Base-by-base conservation (phyloP, 2,888 invertebrate genomes). In the Aspidiotus destructor region DNA sequence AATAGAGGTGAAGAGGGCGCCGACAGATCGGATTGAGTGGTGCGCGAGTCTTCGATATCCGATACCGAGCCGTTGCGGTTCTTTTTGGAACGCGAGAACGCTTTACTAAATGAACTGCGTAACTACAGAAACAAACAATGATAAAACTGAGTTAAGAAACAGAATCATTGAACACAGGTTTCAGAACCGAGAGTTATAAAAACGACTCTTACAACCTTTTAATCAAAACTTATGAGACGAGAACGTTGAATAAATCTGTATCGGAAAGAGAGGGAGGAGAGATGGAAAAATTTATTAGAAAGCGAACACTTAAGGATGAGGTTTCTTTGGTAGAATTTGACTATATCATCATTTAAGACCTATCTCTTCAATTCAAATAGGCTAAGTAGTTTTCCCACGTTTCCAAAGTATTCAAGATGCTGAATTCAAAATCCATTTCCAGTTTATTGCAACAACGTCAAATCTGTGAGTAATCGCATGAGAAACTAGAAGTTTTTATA, bases 101-200 rank as follows among this genome's bases (percentile, higher is more conserved):
- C 98, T 80, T 97, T 96, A 73, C 93, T 95, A 79, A 99, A 96
- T 48, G 97, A 97, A 77, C 93, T 95, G 68, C 97, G 84, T 72
- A 98, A 81, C 91, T 84, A 78, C n/a, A n/a, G 72, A 78, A 77
- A 72, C 71, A 72, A 74, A 73, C 70, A 71, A 72, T 62, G 71
- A 70, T 68, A 58, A 60, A 70, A 69, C 67, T 63, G 42, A 42
- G 65, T 60, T 48, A 48, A 13, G n/a, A n/a, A 48, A 48, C 6
- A 28, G 28, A 5, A 28, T 28, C 28, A 28, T 28, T 5, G 28
- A 28, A 5, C 1, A 28, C 2, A 28, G n/a, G 1, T 28, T 28
- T 28, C 28, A 28, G 5, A 5, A 3, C 28, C 1, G 5, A 28
- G 28, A 1, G 28, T 28, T 28, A n/a, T n/a, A 5, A 28, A 28